Conservation (phyloP, 1,140 invertebrate genomes). For the Chrysoperla carnea region DNA sequence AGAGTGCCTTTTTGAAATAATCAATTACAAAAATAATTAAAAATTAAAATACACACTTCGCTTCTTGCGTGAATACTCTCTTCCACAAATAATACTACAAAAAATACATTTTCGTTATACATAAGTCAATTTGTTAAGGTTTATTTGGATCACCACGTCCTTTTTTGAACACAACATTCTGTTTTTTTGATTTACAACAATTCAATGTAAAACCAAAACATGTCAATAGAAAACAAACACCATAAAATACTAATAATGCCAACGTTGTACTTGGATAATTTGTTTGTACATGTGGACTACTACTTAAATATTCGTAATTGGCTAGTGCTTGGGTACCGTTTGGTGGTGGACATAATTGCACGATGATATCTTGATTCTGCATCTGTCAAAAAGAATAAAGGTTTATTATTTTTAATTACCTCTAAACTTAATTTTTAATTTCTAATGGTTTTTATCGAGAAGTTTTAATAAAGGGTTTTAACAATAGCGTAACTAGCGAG, state of each 20-base stretch:
- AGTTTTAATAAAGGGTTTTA: too few species aligned
- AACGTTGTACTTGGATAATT: conserved; percentile 34
- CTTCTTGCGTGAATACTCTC: too few species aligned
- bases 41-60: too few species aligned
- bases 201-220: conserved; percentile 37
- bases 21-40: too few species aligned
- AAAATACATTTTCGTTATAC: not conserved
- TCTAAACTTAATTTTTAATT: too few species aligned
- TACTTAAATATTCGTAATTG: conserved; percentile 32
- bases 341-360: conserved; percentile 56
- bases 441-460: too few species aligned
- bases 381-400: conserved; percentile 28
- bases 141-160: not conserved
- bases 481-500: too few species aligned
- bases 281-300: conserved; percentile 11
- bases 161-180: not conserved
- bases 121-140: not conserved
- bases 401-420: conserved; percentile 21
- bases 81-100: not conserved
- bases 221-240: conserved; percentile 33
- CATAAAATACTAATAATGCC: conserved; percentile 35
- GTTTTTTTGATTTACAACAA: conserved; percentile 22
- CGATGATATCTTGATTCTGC: conserved; percentile 65
- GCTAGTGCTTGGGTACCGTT: conserved; percentile 54
- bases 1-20: too few species aligned